Base-by-base conservation (phyloP, 2,888 invertebrate species). In the Tachystola acroxantha region DNA sequence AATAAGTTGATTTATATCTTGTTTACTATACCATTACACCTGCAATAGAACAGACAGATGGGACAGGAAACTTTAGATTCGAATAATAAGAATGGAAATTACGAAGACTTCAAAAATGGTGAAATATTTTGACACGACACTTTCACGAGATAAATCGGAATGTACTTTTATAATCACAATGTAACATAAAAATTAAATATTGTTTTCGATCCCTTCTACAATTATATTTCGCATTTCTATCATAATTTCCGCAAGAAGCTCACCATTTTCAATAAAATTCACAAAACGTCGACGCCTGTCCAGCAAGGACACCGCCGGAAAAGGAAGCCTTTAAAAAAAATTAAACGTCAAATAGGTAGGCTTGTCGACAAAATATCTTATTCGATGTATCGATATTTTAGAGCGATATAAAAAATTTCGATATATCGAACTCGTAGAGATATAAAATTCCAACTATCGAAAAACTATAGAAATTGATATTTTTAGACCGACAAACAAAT, bases 211-310 rank as follows among this genome's bases (percentile, higher is more conserved):
- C 14, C n/a, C 14, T 7, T 12, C n/a, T 11, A 10, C 1, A n/a
- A 33, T 14, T 16, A 11, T 9, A 11, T 11, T 36, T 25, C 6
- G 7, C 36, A 29, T 11, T 38, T 26, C 9, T 24, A n/a, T 27
- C 26, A 29, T 45, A 50, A 64, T 64, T 64, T 60, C 36, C 25
- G 32, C 27, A 39, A 41, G 43, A 27, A 3, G 43, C 74, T 73
- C 62, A 75, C 74, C 74, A 75, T 75, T 58, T 64, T 57, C 32
- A 42, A 39, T 50, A 37, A 55, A 49, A 49, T 39, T 38, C 16
- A 47, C 53, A 39, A 26, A 36, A 43, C 40, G 32, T 34, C 20
- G 14, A 53, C 43, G 46, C 48, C 40, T 53, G 44, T 57, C 57
- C 58, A 32, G 52, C 46, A 51, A 46, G 56, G 57, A 64, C 57